Conservation (phyloP, 1,140 invertebrate genomes). For the Aphaenogaster floridana region DNA sequence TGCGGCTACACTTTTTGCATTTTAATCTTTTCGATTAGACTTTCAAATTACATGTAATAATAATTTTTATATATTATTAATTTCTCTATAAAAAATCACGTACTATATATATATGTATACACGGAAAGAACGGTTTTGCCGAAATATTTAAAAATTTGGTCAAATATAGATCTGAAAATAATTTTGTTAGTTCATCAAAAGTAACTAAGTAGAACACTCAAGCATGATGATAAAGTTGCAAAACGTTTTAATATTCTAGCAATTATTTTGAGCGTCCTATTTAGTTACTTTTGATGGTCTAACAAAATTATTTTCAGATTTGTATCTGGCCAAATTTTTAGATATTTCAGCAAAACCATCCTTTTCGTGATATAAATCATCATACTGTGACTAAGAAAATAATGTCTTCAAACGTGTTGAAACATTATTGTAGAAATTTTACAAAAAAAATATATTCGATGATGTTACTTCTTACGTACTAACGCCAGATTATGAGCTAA, state of each 20-base stretch:
- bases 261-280: no score
- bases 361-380: neutral
- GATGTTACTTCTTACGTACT: neutral
- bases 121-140: no score
- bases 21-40: neutral
- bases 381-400: neutral
- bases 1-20: neutral
- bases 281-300: no score
- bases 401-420: neutral
- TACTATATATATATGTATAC: neutral
- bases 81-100: neutral
- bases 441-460: neutral
- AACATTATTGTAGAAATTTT: neutral
- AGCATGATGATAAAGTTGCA: no score
- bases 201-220: no score
- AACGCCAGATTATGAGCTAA: neutral
- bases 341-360: no score
- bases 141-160: no score
- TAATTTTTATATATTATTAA: neutral
- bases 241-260: no score
- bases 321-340: no score
- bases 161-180: no score
- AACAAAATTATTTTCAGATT: no score
- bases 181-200: no score
- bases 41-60: neutral